These are phyloP conservation scores for Lucilia cuprina DNA, from an alignment of 1,140 invertebrate species.

Conservation along the genomic window DNA sequence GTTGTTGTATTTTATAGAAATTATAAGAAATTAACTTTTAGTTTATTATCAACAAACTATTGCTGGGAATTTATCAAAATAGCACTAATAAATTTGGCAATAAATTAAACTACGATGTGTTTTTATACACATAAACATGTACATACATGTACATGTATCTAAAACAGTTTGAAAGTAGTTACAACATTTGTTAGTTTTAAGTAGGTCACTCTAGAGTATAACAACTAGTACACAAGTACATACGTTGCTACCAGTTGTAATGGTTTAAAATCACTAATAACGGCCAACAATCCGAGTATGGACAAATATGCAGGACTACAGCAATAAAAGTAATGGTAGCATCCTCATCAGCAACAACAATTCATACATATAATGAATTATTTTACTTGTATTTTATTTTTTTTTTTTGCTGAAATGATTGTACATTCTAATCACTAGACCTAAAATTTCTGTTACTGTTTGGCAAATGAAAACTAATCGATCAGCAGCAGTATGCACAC, in stretches of 20 bases:
- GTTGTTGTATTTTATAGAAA: too few species aligned
- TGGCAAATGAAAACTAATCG: slow-evolving; percentile 14
- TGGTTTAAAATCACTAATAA: not conserved
- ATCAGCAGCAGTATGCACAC: not conserved
- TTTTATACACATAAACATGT: too few species aligned
- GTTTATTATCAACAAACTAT: not conserved
- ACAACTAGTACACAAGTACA: not conserved
- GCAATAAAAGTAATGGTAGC: not conserved
- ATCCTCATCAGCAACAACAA: not conserved
- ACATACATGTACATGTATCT: too few species aligned
- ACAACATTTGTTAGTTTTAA: slow-evolving; percentile 3
- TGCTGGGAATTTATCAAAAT: not conserved
- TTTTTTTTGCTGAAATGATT: not conserved
- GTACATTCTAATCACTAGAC: slow-evolving; percentile 1
- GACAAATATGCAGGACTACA: not conserved
- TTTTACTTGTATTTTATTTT: too few species aligned
- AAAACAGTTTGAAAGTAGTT: not conserved
- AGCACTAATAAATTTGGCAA: slow-evolving; percentile 6
- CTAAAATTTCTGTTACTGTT: slow-evolving; percentile 6
- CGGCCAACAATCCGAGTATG: not conserved
- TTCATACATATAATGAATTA: not conserved
- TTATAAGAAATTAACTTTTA: not conserved
- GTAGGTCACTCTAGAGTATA: not conserved
- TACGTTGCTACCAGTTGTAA: not conserved
- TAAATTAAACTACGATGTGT: not conserved